phyloP scores from a whole-genome alignment of 2,797 vertebrate species.

The Sciurus carolinensis region DNA sequence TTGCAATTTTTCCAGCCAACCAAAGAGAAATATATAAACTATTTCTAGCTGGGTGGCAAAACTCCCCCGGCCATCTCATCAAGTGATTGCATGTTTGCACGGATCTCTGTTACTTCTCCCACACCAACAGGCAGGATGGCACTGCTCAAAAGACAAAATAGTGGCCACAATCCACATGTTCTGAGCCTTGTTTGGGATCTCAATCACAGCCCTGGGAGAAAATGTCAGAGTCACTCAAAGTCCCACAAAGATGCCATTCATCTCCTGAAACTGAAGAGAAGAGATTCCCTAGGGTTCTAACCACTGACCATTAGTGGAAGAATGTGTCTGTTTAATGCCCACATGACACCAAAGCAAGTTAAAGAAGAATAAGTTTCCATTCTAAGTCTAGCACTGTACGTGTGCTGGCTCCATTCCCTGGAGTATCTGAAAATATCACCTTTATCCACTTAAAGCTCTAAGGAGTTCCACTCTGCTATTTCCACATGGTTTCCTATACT shows the following conservation, averaged over 20 bases:
- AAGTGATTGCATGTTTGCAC: slow-evolving; percentile 45
- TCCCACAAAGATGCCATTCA: not conserved
- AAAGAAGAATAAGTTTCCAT: not conserved
- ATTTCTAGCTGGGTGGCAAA: slow-evolving; percentile 40
- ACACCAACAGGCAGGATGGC: not conserved
- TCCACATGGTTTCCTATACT: not conserved
- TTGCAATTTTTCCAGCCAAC: slow-evolving; percentile 59
- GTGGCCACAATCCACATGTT: not conserved
- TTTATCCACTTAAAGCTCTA: not conserved
- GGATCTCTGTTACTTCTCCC: not conserved
- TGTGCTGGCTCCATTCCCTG: not conserved
- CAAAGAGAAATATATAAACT: slow-evolving; percentile 60
- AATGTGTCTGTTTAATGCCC: not conserved
- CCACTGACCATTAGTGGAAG: not conserved
- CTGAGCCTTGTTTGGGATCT: not conserved
- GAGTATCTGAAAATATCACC: not conserved
- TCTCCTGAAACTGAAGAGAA: not conserved
- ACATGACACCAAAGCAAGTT: not conserved
- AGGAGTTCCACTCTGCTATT: not conserved
- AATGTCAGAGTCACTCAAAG: not conserved
- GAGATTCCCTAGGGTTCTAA: not conserved
- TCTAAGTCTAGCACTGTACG: not conserved
- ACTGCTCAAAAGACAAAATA: not conserved
- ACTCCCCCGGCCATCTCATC: slow-evolving; percentile 67
- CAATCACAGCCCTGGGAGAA: not conserved